Conservation (phyloP, 2,113 vertebrate genomes). For the Pogonocichla stellata region DNA sequence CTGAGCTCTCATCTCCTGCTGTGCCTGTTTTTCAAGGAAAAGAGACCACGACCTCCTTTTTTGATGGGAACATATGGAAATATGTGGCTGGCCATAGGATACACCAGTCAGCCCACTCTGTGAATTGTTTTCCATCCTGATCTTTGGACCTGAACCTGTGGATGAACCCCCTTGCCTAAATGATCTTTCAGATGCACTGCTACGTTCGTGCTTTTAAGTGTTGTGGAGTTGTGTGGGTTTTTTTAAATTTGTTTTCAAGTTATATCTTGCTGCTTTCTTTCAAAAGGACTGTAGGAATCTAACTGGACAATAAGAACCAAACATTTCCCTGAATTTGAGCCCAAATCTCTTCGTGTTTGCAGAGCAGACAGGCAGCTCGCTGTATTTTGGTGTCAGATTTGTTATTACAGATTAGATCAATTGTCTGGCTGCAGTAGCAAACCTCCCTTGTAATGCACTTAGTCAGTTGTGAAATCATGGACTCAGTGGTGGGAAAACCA, state of each 20-base stretch:
- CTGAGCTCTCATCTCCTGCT: background rate
- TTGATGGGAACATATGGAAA: background rate
- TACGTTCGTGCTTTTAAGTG: background rate
- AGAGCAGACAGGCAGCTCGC: background rate
- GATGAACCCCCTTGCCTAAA: background rate
- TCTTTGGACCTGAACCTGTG: background rate
- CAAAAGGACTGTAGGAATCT: background rate
- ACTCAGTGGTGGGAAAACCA: background rate
- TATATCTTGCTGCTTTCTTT: background rate
- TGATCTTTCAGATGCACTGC: background rate
- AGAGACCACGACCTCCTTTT: background rate
- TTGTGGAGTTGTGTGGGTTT: background rate
- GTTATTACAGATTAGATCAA: background rate
- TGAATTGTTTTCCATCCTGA: background rate
- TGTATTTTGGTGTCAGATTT: background rate
- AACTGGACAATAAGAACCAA: background rate
- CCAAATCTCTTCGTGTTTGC: background rate
- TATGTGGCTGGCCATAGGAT: background rate
- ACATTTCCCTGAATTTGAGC: background rate
- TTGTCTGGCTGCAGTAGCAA: slow-evolving; percentile 5
- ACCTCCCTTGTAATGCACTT: background rate
- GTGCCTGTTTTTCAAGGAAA: background rate
- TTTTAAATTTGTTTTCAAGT: background rate
- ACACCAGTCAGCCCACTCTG: background rate
- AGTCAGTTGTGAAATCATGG: slow-evolving; percentile 43